A percentile compares a stretch with the other conserved stretches of the same genome.
Conservation (phyloP, 2,797 vertebrate genomes). For the Potorous gilbertii region DNA sequence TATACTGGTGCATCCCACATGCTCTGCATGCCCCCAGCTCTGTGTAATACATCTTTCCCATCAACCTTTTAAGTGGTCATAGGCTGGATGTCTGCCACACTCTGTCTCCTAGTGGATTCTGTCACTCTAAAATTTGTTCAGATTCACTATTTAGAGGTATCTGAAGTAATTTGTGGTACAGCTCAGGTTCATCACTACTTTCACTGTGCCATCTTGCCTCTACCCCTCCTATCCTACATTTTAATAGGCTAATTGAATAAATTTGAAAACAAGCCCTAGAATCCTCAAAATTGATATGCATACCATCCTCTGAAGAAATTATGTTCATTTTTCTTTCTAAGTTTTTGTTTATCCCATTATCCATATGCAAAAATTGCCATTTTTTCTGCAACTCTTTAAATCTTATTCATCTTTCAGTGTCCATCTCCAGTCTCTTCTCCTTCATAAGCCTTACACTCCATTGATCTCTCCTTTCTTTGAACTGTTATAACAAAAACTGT, state of each 20-base stretch:
- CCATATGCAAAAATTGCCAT: background rate
- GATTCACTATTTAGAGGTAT: too few relatives aligned
- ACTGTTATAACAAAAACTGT: too few relatives aligned
- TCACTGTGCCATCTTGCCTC: too few relatives aligned
- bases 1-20: too few relatives aligned
- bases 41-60: too few relatives aligned
- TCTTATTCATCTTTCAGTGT: background rate
- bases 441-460: background rate
- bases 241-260: background rate
- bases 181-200: too few relatives aligned
- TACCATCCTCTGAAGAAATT: background rate
- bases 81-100: too few relatives aligned
- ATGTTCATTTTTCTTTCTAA: background rate
- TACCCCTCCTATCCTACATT: background rate
- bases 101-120: too few relatives aligned
- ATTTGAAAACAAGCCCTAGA: background rate
- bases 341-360: background rate
- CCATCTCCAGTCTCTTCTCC: background rate
- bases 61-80: too few relatives aligned
- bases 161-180: too few relatives aligned
- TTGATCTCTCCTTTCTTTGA: background rate
- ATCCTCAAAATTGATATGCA: background rate
- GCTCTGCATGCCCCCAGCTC: too few relatives aligned
- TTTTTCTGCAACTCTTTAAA: background rate
- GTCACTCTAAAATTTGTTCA: too few relatives aligned